Evolutionary conservation across 2,888 invertebrate species (phyloP), one percentile per base, ranked within the genome.

Genomic region (Dioctria rufipes): DNA sequence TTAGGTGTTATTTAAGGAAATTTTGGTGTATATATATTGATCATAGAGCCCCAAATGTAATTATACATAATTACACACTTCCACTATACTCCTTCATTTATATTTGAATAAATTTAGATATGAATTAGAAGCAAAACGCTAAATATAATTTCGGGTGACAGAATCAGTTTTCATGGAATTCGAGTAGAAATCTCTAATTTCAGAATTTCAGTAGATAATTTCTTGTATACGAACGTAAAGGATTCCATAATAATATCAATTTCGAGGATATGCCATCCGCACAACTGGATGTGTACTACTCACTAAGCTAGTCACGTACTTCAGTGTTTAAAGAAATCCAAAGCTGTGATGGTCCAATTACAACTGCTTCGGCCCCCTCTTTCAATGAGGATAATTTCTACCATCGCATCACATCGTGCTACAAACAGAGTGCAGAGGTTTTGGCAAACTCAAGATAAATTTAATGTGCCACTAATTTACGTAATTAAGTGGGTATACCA

Each of bases 391-490:
- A 61, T 13, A 13, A 25, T 58, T 11, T 25, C 58, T 11, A 13
- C 11, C 58, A 13, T 58, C 58, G 58, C 5, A 25, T 25, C 25
- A 25, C 25, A 25, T 46, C 11, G 13, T 39, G 11, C 71, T 54
- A 39, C 61, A 75, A 60, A 75, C 37, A 42, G 42, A 75, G 75
- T 61, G 60, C 43, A 43, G 60, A 46, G 75, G 75, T 71, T 71
- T 75, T 60, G 75, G 75, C 61, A 60, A 75, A 75, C 61, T 75
- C 75, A 60, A 61, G 61, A 75, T 75, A 75, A 75, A 75, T 75
- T 75, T 75, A 75, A 75, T 75, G 75, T 75, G 61, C 75, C 75
- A 75, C 75, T 75, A 75, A 75, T 75, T 75, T 75, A 75, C 75
- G 75, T 75, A 75, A 75, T 75, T 75, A 75, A 75, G 75, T 25